Conservation (phyloP, 2,797 vertebrate genomes). For the Threskiornis aethiopicus region DNA sequence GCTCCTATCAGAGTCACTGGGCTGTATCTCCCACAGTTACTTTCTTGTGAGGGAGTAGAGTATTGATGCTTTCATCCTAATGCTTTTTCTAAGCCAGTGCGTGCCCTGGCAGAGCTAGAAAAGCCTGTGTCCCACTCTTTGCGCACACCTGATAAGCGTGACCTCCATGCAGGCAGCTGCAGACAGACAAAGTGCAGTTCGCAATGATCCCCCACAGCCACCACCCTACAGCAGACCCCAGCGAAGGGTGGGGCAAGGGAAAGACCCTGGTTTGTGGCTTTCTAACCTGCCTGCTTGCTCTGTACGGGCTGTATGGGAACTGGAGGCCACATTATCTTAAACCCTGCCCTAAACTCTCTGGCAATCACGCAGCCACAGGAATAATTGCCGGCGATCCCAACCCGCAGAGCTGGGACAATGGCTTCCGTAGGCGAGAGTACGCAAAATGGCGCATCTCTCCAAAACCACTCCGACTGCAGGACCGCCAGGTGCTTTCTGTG, state of each 20-base stretch:
- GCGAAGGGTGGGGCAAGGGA: not conserved
- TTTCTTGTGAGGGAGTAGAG: not conserved
- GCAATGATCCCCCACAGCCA: fast-evolving
- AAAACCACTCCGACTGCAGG: fast-evolving
- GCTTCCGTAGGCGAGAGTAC: fast-evolving
- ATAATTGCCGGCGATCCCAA: not conserved
- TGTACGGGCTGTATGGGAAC: not conserved
- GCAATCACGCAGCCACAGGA: not conserved
- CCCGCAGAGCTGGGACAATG: not conserved
- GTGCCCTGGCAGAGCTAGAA: not conserved
- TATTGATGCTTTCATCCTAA: not conserved
- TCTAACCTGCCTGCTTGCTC: not conserved
- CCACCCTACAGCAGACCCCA: not conserved
- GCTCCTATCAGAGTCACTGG: not conserved
- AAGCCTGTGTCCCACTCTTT: not conserved
- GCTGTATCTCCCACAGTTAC: not conserved
- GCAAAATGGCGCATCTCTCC: not conserved
- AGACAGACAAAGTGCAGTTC: not conserved
- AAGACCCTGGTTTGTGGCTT: not conserved
- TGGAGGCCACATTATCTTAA: not conserved
- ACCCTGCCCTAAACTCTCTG: not conserved
- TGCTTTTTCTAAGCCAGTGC: fast-evolving
- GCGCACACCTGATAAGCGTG: fast-evolving
- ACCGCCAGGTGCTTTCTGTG: not conserved
- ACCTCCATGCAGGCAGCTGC: fast-evolving